Conservation (phyloP, 2,888 invertebrate species). For the Rhogogaster chlorosoma region DNA sequence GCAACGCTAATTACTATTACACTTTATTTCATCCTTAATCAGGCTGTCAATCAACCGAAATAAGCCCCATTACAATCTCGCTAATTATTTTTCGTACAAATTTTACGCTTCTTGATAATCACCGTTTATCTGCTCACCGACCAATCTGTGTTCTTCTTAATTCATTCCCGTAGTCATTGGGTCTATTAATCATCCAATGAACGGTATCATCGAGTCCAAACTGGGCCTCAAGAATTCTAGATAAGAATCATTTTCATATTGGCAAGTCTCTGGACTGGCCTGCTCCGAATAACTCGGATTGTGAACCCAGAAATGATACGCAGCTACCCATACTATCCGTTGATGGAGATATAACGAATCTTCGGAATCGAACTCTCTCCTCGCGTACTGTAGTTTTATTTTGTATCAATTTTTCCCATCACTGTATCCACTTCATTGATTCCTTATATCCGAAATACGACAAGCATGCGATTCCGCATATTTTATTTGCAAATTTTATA, state of each 20-base stretch:
- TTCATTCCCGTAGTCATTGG: not conserved
- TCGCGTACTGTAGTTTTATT: not conserved
- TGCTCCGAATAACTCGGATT: not conserved
- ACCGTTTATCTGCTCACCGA: not conserved
- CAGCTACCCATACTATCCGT: not conserved
- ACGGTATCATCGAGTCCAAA: not conserved
- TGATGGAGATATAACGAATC: not conserved
- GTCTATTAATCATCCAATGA: not conserved
- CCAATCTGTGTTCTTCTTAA: not conserved
- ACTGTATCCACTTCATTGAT: not conserved
- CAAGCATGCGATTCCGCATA: not conserved
- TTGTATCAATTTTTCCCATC: not conserved
- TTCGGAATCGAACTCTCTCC: not conserved
- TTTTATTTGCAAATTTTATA: not conserved
- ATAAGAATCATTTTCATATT: not conserved
- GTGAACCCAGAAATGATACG: not conserved
- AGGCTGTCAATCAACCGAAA: not conserved
- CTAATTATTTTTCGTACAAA: not conserved
- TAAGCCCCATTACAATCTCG: not conserved
- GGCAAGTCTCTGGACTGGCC: not conserved
- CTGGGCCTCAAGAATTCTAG: not conserved
- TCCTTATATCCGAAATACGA: not conserved
- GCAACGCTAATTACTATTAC: not conserved
- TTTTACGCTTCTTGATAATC: not conserved
- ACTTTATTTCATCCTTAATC: not conserved